Conservation (phyloP, 2,888 invertebrate genomes). For the Polyommatus iphigenia region DNA sequence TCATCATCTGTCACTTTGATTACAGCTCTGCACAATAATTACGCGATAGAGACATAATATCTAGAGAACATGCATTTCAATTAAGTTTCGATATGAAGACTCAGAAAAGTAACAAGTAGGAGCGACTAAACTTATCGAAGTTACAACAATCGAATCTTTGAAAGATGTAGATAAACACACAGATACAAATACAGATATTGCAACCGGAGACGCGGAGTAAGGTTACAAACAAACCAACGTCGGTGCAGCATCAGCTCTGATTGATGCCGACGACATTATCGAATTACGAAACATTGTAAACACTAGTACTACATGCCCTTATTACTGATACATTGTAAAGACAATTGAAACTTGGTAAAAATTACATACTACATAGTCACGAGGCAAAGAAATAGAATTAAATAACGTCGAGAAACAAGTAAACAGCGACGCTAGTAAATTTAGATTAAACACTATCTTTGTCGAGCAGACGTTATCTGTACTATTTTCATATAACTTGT, state of each 20-base stretch:
- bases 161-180: not conserved
- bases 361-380: not conserved
- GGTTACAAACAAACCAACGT: conserved; percentile 41
- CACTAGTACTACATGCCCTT: not conserved
- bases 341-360: not conserved
- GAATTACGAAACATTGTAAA: conserved; percentile 12
- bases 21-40: not conserved
- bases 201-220: conserved; percentile 39
- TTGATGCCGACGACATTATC: not conserved
- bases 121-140: not conserved
- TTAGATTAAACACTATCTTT: conserved; percentile 17
- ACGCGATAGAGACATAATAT: not conserved
- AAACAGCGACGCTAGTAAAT: not conserved
- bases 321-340: not conserved
- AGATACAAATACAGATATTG: conserved; percentile 23
- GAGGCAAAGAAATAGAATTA: not conserved
- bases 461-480: conserved; percentile 14
- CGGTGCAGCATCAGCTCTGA: conserved; percentile 34
- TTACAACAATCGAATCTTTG: not conserved
- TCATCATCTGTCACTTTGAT: conserved; percentile 3
- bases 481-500: conserved; percentile 16
- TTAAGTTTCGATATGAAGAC: not conserved
- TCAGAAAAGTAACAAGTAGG: not conserved
- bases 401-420: not conserved
- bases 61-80: not conserved